Base-by-base conservation (phyloP, 2,888 invertebrate species). In the Acheta domesticus region DNA sequence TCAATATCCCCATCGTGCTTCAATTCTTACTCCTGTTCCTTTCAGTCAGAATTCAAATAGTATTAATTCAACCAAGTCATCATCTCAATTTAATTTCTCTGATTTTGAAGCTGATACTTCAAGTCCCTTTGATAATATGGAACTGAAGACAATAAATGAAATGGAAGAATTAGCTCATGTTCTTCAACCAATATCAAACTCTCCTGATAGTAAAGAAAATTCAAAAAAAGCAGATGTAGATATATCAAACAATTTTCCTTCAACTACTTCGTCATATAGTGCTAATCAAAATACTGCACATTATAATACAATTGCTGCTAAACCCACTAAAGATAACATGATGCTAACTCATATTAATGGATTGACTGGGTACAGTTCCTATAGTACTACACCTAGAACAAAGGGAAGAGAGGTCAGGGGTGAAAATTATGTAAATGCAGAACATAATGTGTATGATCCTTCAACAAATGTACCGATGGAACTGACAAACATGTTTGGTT, bases 31-130 rank as follows among this genome's bases (percentile, higher is more conserved):
- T 19, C 83, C 83, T 36, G 79, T 82, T 79, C 83, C 82, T 23
- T 82, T 82, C 74, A 75, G 79, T 12, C 77, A 49, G 12, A 74
- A 79, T 36, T 49, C 79, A 21, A 77, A 48, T n/a, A 48, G 74
- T 49, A 16, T 49, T 49, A 78, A 74, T 48, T 76, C 75, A 20
- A 79, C 75, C 74, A 73, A 62, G 21, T 62, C 77, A 81, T 81
- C 11, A 84, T 85, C 83, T 83, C 78, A 81, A 80, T 84, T 87
- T 79, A 86, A 87, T 82, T 83, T 91, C 85, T 93, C 93, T 82
- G 96, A 97, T 86, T 97, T 97, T 88, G 97, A 97, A 87, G 92
- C 94, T 85, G 96, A 96, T 85, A 95, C 94, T 78, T 95, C 95
- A 79, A 96, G 95, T 86, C 97, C 97, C 0, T 97, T 97, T 88